Base-by-base conservation (phyloP, 2,888 invertebrate species). In the Limnephilus rhombicus region DNA sequence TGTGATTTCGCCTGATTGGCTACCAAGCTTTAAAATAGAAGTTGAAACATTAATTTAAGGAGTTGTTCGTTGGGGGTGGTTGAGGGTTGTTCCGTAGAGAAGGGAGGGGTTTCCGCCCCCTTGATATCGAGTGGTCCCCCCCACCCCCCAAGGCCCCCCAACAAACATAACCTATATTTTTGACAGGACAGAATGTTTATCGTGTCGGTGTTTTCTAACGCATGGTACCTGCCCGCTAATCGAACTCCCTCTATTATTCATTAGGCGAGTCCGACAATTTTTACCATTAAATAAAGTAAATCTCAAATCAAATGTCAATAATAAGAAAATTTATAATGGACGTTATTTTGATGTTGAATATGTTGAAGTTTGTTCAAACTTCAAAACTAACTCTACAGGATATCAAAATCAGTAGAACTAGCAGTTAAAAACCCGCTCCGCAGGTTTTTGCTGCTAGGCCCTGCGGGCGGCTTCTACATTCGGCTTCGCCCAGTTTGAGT, bases 121-220 rank as follows among this genome's bases (percentile, higher is more conserved):
- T 86, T 82, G 86, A 41, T 90, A 90, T 90, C 92, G 87, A 68
- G 90, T 91, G 81, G 41, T 34, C 29, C 92, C 92, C 85, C 37
- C 80, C 24, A 11, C 83, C 91, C 82, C 80, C 91, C 53, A 12
- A 45, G 45, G 53, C 90, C n/a, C 34, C 82, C 92, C 92, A 90
- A 90, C 92, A 92, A 92, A 92, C 93, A 93, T 92, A 93, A 93
- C 93, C 93, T 93, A 93, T 93, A 93, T 93, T 92, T 93, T 92
- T 93, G 93, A 93, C 93, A 93, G 93, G 89, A 90, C 93, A 88
- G 91, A 89, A 90, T 93, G 93, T 93, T 92, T 92, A 93, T 92
- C 91, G 45, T 85, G 92, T 87, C 37, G 81, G 91, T 87, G 91
- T 80, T 91, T 91, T 89, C 81, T 80, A 89, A 85, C 86, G 82